phyloP scores from a whole-genome alignment of 2,888 invertebrate genomes.

The Resseliella maxima region DNA sequence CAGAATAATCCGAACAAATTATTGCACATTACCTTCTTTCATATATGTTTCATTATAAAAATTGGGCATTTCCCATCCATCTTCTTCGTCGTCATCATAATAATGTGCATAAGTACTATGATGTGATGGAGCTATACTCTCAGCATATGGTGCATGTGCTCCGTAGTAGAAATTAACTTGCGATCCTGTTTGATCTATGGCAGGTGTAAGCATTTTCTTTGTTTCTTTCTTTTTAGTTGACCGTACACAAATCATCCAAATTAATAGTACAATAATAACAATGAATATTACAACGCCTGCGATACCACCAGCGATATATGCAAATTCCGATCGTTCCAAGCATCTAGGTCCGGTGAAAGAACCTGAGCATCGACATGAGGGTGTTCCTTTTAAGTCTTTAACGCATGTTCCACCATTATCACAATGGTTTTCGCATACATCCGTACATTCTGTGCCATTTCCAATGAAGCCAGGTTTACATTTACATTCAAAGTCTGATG shows the following conservation, averaged over 20 bases:
- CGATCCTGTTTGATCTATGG: constrained; percentile 90
- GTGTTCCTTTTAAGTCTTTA: constrained; percentile 84
- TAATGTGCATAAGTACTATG: constrained; percentile 96
- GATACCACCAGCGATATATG: constrained; percentile 93
- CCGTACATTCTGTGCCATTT: constrained; percentile 83
- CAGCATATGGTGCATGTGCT: constrained; percentile 93
- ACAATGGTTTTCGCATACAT: constrained; percentile 87
- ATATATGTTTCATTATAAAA: constrained; percentile 95
- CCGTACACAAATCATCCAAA: constrained; percentile 97
- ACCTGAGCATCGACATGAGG: constrained; percentile 89
- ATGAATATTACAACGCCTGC: constrained; percentile 94
- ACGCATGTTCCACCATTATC: constrained; percentile 91
- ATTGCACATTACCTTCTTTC: constrained; percentile 91
- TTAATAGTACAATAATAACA: constrained; percentile 89
- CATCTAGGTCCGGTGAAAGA: constrained; percentile 92
- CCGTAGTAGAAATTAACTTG: constrained; percentile 97
- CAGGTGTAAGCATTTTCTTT: constrained; percentile 89
- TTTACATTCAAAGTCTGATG: constrained; percentile 87
- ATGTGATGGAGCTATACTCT: constrained; percentile 94
- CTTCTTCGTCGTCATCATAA: constrained; percentile 95
- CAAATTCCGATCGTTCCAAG: constrained; percentile 92
- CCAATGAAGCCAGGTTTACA: constrained; percentile 95
- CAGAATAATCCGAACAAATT: no score
- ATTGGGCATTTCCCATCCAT: constrained; percentile 98
- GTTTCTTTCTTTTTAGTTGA: constrained; percentile 90